These are phyloP conservation scores for Osedax fenrisi DNA, from an alignment of 2,888 invertebrate genomes.

Conservation along the genomic window DNA sequence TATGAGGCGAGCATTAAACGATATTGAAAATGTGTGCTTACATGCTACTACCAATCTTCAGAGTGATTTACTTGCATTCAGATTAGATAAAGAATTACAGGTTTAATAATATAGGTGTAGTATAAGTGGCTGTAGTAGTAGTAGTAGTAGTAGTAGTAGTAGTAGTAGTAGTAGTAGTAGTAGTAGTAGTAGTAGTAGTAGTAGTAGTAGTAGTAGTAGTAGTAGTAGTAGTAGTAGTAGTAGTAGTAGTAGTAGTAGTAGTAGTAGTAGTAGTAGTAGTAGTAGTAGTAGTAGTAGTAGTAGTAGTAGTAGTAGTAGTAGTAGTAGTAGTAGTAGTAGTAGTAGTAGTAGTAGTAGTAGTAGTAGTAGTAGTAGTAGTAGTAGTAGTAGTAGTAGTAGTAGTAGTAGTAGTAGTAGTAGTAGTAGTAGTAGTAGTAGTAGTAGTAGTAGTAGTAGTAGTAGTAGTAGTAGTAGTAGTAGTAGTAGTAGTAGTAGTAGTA, in stretches of 20 bases:
- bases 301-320: conserved; percentile 22
- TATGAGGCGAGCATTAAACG: background rate
- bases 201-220: conserved; percentile 24
- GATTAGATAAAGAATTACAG: conserved; percentile 16
- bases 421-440: conserved; percentile 22
- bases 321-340: conserved; percentile 23
- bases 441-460: conserved; percentile 24
- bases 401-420: conserved; percentile 18
- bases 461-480: conserved; percentile 24
- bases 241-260: conserved; percentile 23
- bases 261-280: conserved; percentile 23
- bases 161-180: conserved; percentile 25
- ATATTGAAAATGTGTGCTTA: background rate
- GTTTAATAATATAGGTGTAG: conserved; percentile 16
- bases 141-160: conserved; percentile 23
- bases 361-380: conserved; percentile 23
- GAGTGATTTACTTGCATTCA: background rate
- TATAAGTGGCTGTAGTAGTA: conserved; percentile 19
- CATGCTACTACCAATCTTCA: background rate
- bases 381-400: conserved; percentile 23
- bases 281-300: conserved; percentile 23
- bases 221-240: conserved; percentile 23
- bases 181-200: conserved; percentile 20
- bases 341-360: conserved; percentile 23
- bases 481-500: conserved; percentile 24